Conservation (phyloP, 2,888 invertebrate genomes). For the Seladonia tumulorum region DNA sequence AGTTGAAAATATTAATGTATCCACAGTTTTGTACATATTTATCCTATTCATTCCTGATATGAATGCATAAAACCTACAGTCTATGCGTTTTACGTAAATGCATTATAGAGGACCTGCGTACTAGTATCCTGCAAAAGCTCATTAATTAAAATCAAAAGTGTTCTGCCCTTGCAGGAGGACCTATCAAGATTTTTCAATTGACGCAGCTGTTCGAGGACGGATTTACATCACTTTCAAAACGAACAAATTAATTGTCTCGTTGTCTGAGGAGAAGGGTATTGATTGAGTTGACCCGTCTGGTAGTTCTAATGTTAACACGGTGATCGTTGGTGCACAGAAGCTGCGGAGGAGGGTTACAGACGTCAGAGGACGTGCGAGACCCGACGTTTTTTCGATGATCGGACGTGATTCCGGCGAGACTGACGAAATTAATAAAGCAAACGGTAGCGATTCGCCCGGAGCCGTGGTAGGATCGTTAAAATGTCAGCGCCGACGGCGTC, state of each 20-base stretch:
- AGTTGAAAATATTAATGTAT: too few species aligned
- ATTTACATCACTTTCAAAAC: too few species aligned
- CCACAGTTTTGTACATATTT: too few species aligned
- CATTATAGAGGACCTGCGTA: too few species aligned
- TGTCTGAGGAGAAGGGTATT: neutral
- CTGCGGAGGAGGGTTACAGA: slow-evolving; percentile 24
- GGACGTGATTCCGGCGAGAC: neutral
- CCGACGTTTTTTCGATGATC: slow-evolving; percentile 19
- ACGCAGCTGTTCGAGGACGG: neutral
- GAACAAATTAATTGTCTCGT: neutral
- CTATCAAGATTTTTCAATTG: neutral
- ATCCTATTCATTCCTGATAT: too few species aligned
- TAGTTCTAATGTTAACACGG: slow-evolving; percentile 5
- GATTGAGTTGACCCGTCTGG: neutral
- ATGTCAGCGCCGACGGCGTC: slow-evolving; percentile 73
- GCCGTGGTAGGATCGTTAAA: slow-evolving; percentile 53
- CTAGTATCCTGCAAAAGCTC: too few species aligned
- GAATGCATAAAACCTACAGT: too few species aligned
- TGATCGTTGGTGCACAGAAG: neutral
- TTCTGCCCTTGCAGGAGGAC: neutral
- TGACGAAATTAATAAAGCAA: slow-evolving; percentile 37
- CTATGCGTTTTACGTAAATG: too few species aligned
- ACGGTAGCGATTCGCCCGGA: slow-evolving; percentile 16
- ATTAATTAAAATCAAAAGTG: too few species aligned
- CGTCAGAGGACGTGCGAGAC: slow-evolving; percentile 12